These are phyloP conservation scores for Lampris incognitus DNA, from an alignment of 2,113 vertebrate species.

Conservation along the genomic window DNA sequence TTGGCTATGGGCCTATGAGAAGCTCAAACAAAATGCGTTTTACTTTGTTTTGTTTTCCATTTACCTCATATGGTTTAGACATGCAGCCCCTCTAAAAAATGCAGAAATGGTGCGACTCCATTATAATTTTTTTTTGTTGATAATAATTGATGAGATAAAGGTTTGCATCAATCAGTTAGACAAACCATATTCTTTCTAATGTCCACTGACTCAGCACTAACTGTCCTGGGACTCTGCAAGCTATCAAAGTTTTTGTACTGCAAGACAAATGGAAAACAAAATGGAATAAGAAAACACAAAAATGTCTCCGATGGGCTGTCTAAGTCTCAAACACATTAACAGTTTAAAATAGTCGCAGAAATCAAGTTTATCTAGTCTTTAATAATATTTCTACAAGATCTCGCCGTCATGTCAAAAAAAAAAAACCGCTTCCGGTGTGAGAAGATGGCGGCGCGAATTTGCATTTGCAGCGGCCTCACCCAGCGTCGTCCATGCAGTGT, in stretches of 20 bases:
- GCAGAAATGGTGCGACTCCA: background rate
- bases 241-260: background rate
- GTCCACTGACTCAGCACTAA: background rate
- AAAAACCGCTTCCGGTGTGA: too few species aligned
- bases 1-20: background rate
- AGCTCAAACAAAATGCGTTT: background rate
- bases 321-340: too few species aligned
- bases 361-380: too few species aligned
- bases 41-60: background rate
- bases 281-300: too few species aligned
- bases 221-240: background rate
- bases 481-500: too few species aligned
- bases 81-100: slow-evolving; percentile 13
- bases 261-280: too few species aligned
- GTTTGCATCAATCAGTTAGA: background rate
- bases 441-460: too few species aligned
- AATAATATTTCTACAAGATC: too few species aligned
- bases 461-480: too few species aligned
- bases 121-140: background rate
- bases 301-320: too few species aligned
- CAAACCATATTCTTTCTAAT: background rate
- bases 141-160: background rate
- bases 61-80: background rate
- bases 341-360: too few species aligned
- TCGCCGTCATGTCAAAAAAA: too few species aligned